Evolutionary conservation across 2,113 vertebrate species (phyloP).

Genomic region (Sigmodon hispidus): DNA sequence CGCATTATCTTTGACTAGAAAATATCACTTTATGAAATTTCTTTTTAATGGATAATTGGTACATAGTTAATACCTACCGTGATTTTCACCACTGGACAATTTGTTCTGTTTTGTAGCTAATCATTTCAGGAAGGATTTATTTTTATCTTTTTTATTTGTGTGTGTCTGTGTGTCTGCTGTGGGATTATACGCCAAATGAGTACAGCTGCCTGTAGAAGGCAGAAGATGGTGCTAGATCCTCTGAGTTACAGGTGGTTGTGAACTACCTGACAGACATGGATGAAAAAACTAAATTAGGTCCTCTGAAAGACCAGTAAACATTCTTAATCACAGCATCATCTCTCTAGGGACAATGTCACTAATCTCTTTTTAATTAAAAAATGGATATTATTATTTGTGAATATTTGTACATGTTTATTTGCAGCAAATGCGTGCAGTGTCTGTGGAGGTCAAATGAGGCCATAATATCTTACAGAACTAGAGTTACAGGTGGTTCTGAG

Average conservation of each 20-base stretch:
- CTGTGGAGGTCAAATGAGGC: neutral
- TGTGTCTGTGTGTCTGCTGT: neutral
- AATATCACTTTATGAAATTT: conserved; percentile 70
- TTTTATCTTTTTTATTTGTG: neutral
- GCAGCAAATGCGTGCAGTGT: too few species aligned
- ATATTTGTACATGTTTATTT: neutral
- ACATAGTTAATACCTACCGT: conserved; percentile 58
- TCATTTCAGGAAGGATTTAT: neutral
- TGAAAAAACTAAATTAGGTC: too few species aligned
- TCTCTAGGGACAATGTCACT: neutral
- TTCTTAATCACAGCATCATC: neutral
- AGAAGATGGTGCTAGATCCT: neutral
- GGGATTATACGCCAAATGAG: neutral
- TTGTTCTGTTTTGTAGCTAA: neutral
- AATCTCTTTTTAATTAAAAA: neutral
- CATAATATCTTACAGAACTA: too few species aligned
- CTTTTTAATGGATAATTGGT: conserved; percentile 62
- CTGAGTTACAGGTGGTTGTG: neutral
- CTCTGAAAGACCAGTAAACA: neutral
- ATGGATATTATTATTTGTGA: neutral
- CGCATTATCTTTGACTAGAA: conserved; percentile 71
- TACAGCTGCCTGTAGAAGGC: neutral
- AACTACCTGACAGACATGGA: too few species aligned
- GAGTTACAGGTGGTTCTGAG: neutral
- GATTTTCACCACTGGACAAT: neutral